phyloP scores from a whole-genome alignment of 2,888 invertebrate genomes.

The Caenorhabditis sp. region DNA sequence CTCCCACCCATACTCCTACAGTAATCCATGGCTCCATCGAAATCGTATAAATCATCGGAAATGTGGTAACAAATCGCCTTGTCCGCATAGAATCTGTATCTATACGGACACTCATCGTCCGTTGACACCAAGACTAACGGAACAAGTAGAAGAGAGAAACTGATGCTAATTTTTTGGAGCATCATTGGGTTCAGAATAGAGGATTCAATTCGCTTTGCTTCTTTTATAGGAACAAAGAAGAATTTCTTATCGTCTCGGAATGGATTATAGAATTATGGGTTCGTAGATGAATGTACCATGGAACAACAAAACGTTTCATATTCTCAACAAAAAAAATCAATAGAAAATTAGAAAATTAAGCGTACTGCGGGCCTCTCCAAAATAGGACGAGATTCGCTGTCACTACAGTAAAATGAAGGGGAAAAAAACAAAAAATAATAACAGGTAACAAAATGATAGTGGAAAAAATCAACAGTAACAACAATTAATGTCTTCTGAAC shows the following conservation, averaged over 20 bases:
- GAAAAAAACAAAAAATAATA: background rate
- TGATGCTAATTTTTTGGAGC: too few species aligned
- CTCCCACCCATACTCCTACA: slow-evolving; percentile 26
- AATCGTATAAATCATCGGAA: slow-evolving; percentile 43
- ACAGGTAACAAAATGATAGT: background rate
- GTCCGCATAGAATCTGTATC: slow-evolving; percentile 42
- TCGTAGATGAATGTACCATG: background rate
- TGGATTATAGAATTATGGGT: slow-evolving; percentile 13
- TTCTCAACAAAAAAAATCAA: too few species aligned
- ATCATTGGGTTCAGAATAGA: slow-evolving; percentile 29
- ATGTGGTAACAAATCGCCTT: slow-evolving; percentile 53
- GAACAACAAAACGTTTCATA: too few species aligned
- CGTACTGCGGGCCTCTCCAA: background rate
- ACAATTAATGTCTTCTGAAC: slow-evolving; percentile 40
- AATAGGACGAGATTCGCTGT: too few species aligned
- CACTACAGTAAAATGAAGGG: too few species aligned
- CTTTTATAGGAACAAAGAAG: slow-evolving; percentile 50
- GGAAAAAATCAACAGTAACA: slow-evolving; percentile 2
- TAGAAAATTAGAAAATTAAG: background rate
- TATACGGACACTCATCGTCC: slow-evolving; percentile 37
- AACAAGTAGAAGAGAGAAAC: background rate
- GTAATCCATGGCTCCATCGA: slow-evolving; percentile 34
- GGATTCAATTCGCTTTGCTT: background rate
- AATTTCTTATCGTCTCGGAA: slow-evolving; percentile 18
- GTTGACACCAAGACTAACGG: background rate